phyloP scores from a whole-genome alignment of 23 tunicate genomes.

The Aplidium turbinatum region DNA sequence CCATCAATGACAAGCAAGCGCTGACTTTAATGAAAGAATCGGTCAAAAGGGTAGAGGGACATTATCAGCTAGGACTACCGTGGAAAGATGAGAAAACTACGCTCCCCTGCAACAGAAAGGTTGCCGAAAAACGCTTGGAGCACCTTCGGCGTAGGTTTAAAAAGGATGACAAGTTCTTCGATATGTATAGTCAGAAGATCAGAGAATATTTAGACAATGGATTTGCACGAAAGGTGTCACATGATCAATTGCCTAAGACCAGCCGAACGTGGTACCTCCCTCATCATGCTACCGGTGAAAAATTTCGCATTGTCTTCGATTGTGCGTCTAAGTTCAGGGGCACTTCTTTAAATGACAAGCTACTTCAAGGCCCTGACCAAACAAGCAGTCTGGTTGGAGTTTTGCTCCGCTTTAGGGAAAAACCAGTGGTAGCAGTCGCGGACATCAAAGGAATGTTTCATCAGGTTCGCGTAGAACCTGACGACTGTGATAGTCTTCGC shows the following conservation, averaged over 20 bases:
- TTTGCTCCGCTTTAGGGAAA: slow-evolving; percentile 16
- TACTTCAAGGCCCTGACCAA: slow-evolving; percentile 37
- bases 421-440: slow-evolving; percentile 15
- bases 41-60: no score
- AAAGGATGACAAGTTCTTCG: slow-evolving; percentile 1
- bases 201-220: slow-evolving; percentile 1
- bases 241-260: neutral
- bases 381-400: slow-evolving; percentile 34
- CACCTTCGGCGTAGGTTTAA: slow-evolving; percentile 4
- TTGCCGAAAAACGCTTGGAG: slow-evolving; percentile 21
- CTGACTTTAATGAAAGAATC: no score
- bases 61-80: no score
- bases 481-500: slow-evolving; percentile 14
- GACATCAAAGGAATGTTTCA: slow-evolving; percentile 29
- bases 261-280: slow-evolving; percentile 27
- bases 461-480: slow-evolving; percentile 14
- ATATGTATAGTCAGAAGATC: slow-evolving; percentile 20
- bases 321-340: slow-evolving; percentile 20
- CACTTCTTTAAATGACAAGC: slow-evolving; percentile 26
- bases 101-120: slow-evolving; percentile 17
- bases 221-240: slow-evolving; percentile 1
- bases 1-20: no score
- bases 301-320: slow-evolving; percentile 36
- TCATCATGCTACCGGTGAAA: slow-evolving; percentile 35
- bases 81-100: neutral